Percentiles rank a stretch among this genome's conserved stretches.
Evolutionary conservation across 2,888 invertebrate genomes (phyloP).

Genomic region (Lasioglossum lativentre): DNA sequence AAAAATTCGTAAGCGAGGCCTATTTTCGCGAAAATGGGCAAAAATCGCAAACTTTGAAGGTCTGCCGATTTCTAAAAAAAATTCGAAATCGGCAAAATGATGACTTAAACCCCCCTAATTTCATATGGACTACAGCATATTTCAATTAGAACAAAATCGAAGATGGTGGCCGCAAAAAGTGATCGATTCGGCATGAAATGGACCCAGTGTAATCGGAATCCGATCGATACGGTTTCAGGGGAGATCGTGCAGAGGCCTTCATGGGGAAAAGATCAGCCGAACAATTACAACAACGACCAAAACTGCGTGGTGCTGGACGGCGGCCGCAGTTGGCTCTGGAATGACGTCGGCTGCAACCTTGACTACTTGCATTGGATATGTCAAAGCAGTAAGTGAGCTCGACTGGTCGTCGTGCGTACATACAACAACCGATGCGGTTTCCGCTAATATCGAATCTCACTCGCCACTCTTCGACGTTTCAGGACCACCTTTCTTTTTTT

Average conservation of each 20-base stretch:
- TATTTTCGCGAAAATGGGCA: too few species aligned
- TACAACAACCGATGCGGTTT: not conserved
- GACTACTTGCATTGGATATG: constrained; percentile 97
- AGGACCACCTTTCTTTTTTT: constrained; percentile 94
- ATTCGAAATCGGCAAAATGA: too few species aligned
- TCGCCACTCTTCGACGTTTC: constrained; percentile 64
- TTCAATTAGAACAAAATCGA: too few species aligned
- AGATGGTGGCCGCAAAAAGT: too few species aligned
- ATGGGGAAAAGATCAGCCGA: constrained; percentile 98
- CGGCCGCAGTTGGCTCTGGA: constrained; percentile 96
- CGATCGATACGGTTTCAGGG: constrained; percentile 85
- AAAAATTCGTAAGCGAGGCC: too few species aligned
- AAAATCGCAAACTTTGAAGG: too few species aligned
- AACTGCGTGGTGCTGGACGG: constrained; percentile 97
- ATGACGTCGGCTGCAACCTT: constrained; percentile 96
- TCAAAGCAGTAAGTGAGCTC: constrained; percentile 91
- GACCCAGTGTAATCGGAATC: too few species aligned
- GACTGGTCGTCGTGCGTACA: not conserved
- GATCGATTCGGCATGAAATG: too few species aligned
- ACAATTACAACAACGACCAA: constrained; percentile 97
- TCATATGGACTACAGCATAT: too few species aligned
- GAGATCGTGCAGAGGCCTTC: constrained; percentile 92
- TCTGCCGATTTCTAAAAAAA: too few species aligned
- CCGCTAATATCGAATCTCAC: not conserved
- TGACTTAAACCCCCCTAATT: too few species aligned